phyloP scores from a whole-genome alignment of 2,888 invertebrate species.

The Antheraea assamensis region DNA sequence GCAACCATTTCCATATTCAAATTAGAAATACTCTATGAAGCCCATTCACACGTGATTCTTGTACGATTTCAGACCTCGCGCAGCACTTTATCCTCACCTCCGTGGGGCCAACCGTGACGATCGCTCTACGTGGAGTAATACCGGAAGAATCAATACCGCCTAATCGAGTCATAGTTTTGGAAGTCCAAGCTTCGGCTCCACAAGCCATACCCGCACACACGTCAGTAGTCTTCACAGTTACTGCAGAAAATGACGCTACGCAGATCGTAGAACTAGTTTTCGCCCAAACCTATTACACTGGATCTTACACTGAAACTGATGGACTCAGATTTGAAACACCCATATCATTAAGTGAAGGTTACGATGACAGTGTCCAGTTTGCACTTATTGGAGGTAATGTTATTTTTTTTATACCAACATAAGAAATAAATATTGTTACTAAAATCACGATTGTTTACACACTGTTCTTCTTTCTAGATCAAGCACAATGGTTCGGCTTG shows the following conservation, averaged over 20 bases:
- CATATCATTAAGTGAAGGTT: conserved; percentile 26
- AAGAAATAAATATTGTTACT: background rate
- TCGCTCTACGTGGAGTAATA: conserved; percentile 26
- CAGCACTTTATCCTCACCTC: background rate
- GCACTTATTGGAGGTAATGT: conserved; percentile 25
- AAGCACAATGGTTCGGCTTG: conserved; percentile 28
- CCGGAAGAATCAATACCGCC: conserved; percentile 20
- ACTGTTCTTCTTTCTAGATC: conserved; percentile 23
- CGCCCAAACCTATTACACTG: conserved; percentile 29
- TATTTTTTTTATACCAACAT: background rate
- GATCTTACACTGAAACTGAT: conserved; percentile 24
- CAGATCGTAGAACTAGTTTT: conserved; percentile 23
- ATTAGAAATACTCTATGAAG: background rate
- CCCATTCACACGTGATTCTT: background rate
- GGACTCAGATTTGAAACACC: conserved; percentile 26
- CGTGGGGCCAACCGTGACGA: conserved; percentile 24
- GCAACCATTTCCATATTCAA: background rate
- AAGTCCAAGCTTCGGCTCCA: conserved; percentile 16
- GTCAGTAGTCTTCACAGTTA: background rate
- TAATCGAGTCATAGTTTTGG: conserved; percentile 26
- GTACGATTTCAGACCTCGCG: background rate
- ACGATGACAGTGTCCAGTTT: conserved; percentile 24
- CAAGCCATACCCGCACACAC: background rate
- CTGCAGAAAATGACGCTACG: background rate
- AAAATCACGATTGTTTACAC: too few species aligned